Evolutionary conservation across 1,140 invertebrate genomes (phyloP).

Genomic region (Pseudachorutes palmiensis): DNA sequence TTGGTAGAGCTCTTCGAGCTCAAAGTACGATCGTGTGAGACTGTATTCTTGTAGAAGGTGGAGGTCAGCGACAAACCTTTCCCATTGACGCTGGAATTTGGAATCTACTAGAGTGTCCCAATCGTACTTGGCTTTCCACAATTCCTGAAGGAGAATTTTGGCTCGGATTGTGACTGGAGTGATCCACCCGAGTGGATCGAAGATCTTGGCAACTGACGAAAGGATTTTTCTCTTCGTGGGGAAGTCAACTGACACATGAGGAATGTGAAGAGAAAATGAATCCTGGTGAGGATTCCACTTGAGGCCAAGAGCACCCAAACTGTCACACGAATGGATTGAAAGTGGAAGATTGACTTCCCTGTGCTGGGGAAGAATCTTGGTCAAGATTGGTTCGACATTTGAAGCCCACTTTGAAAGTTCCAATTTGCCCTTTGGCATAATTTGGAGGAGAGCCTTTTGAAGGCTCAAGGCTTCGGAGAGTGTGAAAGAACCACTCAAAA

Average conservation of each 20-base stretch:
- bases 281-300: background rate
- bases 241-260: background rate
- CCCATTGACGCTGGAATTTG: conserved; percentile 5
- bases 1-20: background rate
- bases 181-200: conserved; percentile 30
- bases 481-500: conserved; percentile 41
- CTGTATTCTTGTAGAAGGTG: background rate
- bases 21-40: conserved; percentile 14
- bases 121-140: conserved; percentile 25
- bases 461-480: conserved; percentile 39
- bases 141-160: conserved; percentile 27
- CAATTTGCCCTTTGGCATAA: conserved; percentile 37
- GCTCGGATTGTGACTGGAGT: conserved; percentile 24
- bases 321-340: background rate
- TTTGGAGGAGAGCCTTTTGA: conserved; percentile 30
- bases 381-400: conserved; percentile 27
- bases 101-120: conserved; percentile 28
- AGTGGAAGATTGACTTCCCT: background rate
- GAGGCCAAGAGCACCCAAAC: background rate
- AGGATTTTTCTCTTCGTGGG: conserved; percentile 26
- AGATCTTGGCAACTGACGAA: conserved; percentile 17
- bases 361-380: background rate
- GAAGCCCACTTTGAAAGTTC: conserved; percentile 41
- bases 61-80: background rate
- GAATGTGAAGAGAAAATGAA: background rate